Evolutionary conservation across 2,113 vertebrate genomes (phyloP), one percentile per base, ranked within the genome.

Genomic region (Opisthocomus hoazin): DNA sequence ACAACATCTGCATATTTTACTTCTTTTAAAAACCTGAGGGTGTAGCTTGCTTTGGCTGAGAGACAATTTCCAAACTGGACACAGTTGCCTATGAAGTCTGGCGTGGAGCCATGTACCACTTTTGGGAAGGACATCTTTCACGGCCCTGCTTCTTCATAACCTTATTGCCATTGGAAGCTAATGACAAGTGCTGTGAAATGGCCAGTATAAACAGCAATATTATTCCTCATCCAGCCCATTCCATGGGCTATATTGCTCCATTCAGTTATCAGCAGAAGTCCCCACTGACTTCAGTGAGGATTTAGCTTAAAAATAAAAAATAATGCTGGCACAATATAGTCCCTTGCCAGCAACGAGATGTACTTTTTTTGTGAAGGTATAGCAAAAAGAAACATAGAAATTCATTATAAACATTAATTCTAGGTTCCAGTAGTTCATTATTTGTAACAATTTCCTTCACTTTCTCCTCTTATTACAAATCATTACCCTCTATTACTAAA

Each of bases 71-170:
- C 82, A 85, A 90, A 84, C 70, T 10, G 39, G 64, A 90, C 1
- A 6, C 26, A 30, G 90, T 93, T 87, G 74, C 83, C 88, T 90
- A 23, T 21, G 5, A 89, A 84, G 63, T 39, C 69, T 95, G 95
- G 85, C 58, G 0, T n/a, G 83, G 60, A 96, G 85, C 79, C 91
- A 95, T 0, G 2, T 82, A 57, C 66, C 74, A 90, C 94, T 87
- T 90, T 64, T 51, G 76, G 79, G 64, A 95, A 96, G 89, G 87
- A 84, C 65, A 93, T 76, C 50, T 95, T 92, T 94, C 88, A 83
- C 69, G 77, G 76, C 58, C 57, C 75, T 78, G 71, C 54, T 94
- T 94, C 87, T 78, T 87, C 10, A 3, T 88, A 95, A 94, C 92
- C 78, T 96, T 78, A 68, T 68, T 94, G 84, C 81, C 63, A 88